A percentile compares a stretch with the other conserved stretches of the same genome.
Conservation (phyloP, 2,888 invertebrate genomes). For the Cerceris rybyensis region DNA sequence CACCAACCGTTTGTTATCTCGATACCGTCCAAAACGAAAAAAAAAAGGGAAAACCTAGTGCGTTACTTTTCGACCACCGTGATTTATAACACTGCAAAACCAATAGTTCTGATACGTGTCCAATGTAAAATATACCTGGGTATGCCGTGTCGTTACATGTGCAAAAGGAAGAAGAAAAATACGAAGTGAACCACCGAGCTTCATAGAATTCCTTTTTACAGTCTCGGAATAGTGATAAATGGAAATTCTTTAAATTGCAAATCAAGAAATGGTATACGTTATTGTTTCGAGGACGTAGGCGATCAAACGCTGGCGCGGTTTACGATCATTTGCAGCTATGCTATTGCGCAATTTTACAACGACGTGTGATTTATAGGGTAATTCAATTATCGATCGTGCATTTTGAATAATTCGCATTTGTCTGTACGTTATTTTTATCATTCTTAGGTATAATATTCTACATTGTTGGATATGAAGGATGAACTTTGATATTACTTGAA, state of each 20-base stretch:
- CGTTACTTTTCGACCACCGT: slow-evolving; percentile 27
- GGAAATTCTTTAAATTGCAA: slow-evolving; percentile 7
- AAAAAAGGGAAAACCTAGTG: slow-evolving; percentile 13
- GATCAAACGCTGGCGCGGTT: slow-evolving; percentile 20
- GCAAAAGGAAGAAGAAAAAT: background rate
- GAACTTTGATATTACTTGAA: too few species aligned
- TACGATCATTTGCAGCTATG: slow-evolving; percentile 23
- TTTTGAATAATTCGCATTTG: too few species aligned
- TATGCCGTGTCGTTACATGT: background rate
- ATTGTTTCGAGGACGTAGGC: slow-evolving; percentile 33
- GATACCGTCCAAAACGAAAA: slow-evolving; percentile 36
- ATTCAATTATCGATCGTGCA: slow-evolving; percentile 26
- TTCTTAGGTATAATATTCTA: too few species aligned
- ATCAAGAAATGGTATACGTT: slow-evolving; percentile 3
- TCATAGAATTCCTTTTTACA: too few species aligned
- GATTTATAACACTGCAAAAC: slow-evolving; percentile 42
- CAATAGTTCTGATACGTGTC: slow-evolving; percentile 26
- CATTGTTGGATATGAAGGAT: too few species aligned
- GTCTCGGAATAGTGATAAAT: background rate
- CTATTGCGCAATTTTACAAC: slow-evolving; percentile 30
- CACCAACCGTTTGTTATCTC: slow-evolving; percentile 39
- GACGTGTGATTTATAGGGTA: slow-evolving; percentile 34
- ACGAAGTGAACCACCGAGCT: too few species aligned
- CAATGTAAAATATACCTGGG: slow-evolving; percentile 10
- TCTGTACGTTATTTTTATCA: too few species aligned